Base-by-base conservation (phyloP, 2,797 vertebrate species). In the Bovichtus variegatus region DNA sequence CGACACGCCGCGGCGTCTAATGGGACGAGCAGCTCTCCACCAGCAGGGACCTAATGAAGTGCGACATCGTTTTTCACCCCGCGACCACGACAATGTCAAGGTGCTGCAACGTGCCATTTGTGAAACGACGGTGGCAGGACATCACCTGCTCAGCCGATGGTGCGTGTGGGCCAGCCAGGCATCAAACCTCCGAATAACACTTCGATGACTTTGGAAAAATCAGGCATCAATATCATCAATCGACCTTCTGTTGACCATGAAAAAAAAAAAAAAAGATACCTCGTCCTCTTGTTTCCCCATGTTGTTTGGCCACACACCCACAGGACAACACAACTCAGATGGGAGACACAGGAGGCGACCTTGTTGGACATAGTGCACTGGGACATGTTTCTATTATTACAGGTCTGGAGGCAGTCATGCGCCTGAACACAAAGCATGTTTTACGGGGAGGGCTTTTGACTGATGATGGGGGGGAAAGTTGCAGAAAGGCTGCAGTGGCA, bases 1-100 rank as follows among this genome's bases (percentile, higher is more conserved):
- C 92, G 82, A 94, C 92, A 87, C 82, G 83, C 82, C 69, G 84
- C 86, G 60, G 88, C 83, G 85, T 91, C 93, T 96, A 96, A 96
- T 96, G 95, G 95, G 93, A 94, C 93, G 91, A 94, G 91, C 91
- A 93, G 94, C 89, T 87, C 91, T 92, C 91, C 90, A 83, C 94
- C 89, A 94, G 90, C 91, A 82, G 93, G 89, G 93, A 89, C 92
- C 90, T 96, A 96, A 96, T 96, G 95, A 95, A 93, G 93, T 94
- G 95, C 85, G 81, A 95, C 94, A 91, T 95, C 93, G 93, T 96
- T 95, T 95, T 93, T 96, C 94, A 96, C 89, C 86, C 80, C 29
- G 63, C 81, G 88, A 93, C 94, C 92, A 89, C 89, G 85, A 86
- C 93, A 87, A 93, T 94, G 95, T 95, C 94, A 95, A 94, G 93